Base-by-base conservation (phyloP, 2,888 invertebrate species). In the Drosophila emarginata region DNA sequence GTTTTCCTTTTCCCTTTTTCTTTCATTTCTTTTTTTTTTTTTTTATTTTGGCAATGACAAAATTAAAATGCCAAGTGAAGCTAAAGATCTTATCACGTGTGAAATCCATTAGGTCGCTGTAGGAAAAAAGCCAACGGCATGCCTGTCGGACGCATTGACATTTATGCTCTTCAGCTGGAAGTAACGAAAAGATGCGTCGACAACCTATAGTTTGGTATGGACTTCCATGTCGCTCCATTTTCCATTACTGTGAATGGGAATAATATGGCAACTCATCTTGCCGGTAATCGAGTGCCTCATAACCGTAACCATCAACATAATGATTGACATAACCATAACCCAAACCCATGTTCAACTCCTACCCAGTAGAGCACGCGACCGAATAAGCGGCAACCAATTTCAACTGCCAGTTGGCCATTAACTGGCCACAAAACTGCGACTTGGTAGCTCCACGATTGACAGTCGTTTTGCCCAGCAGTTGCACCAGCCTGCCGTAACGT, bases 241-340 rank as follows among this genome's bases (percentile, higher is more conserved):
- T 73, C 78, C 76, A 80, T 82, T 80, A 80, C 68, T 40, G 59
- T 45, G 62, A 79, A 80, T 77, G 77, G 77, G 63, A 65, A 65
- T 79, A 71, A 79, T 79, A 73, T 64, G 77, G 73, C 72, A 77
- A 77, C 80, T 79, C 80, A 79, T 82, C 80, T 64, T 77, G 71
- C 52, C 80, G 75, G 70, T 79, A 84, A 81, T 73, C 77, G 85
- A 79, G 61, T 79, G 72, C 51, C 68, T 54, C 79, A 81, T 81
- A 81, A 82, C 77, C 79, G 72, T 85, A 62, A 77, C 77, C 79
- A 81, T 85, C 73, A 85, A 76, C 77, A 74, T 82, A 82, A 80
- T 80, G 82, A 82, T 79, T 82, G 80, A 72, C 79, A 81, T 85
- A 79, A 85, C 85, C 81, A 81, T 85, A 85, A 81, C 64, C 80